Evolutionary conservation across 2,797 vertebrate genomes (phyloP).

Genomic region (Cyclopterus lumpus): DNA sequence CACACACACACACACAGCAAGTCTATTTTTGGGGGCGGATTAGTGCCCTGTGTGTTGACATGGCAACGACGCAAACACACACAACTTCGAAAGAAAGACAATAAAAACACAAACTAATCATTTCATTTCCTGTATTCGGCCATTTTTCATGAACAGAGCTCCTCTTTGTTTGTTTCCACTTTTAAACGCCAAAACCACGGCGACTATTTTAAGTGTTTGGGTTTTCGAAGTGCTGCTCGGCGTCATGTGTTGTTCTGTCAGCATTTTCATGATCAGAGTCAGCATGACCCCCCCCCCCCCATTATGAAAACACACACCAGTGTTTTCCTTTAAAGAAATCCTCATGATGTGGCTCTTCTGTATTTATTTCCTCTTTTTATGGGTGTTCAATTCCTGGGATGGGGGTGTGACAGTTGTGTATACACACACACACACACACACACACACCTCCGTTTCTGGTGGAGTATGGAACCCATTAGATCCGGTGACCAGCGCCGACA

Average conservation of each 20-base stretch:
- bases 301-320: too few species aligned
- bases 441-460: constrained; percentile 22
- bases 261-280: too few species aligned
- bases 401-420: too few species aligned
- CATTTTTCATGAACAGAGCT: background rate
- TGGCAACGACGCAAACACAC: constrained; percentile 2
- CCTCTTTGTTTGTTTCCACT: background rate
- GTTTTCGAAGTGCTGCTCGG: too few species aligned
- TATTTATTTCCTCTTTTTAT: background rate
- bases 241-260: too few species aligned
- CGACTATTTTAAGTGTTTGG: too few species aligned
- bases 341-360: too few species aligned
- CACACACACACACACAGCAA: background rate
- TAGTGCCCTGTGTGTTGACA: background rate
- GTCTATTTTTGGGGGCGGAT: background rate
- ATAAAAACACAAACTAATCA: background rate
- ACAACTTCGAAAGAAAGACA: background rate
- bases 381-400: background rate
- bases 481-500: constrained; percentile 57
- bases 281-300: too few species aligned
- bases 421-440: constrained; percentile 21
- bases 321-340: too few species aligned
- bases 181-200: too few species aligned
- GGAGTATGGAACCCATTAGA: constrained; percentile 74
- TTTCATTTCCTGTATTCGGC: too few species aligned